Evolutionary conservation across 2,797 vertebrate species (phyloP).

Genomic region (Rhinella marina): DNA sequence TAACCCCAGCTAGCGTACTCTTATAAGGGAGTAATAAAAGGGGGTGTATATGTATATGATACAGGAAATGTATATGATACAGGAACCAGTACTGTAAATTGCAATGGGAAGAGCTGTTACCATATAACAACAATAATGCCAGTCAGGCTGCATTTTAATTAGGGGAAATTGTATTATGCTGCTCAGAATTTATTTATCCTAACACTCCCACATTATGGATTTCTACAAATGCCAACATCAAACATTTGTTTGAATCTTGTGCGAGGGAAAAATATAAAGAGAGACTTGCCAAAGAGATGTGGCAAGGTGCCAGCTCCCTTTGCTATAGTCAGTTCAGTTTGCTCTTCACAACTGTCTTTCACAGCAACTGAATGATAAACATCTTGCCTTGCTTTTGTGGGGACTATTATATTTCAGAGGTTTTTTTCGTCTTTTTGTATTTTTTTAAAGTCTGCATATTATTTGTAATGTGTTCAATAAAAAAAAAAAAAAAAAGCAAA

Average conservation of each 20-base stretch:
- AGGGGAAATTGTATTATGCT: neutral
- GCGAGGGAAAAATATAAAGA: neutral
- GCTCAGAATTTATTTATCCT: conserved; percentile 11
- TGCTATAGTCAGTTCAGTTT: conserved; percentile 12
- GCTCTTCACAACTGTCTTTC: conserved; percentile 20
- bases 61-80: no score
- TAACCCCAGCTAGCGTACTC: neutral
- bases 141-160: neutral
- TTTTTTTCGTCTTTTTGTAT: neutral
- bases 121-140: neutral
- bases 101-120: neutral
- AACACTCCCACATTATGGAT: conserved; percentile 27
- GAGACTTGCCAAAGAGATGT: conserved; percentile 26
- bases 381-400: neutral
- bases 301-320: conserved; percentile 19
- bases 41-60: neutral
- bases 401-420: neutral
- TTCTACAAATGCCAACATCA: conserved; percentile 9
- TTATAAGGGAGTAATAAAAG: neutral
- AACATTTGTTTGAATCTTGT: conserved; percentile 29
- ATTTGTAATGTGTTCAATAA: neutral
- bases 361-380: conserved; percentile 16
- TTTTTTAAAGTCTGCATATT: neutral
- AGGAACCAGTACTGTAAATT: no score
- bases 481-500: neutral